Evolutionary conservation across 2,113 vertebrate species (phyloP), one percentile per base, ranked within the genome.

Genomic region (Bettongia penicillata): DNA sequence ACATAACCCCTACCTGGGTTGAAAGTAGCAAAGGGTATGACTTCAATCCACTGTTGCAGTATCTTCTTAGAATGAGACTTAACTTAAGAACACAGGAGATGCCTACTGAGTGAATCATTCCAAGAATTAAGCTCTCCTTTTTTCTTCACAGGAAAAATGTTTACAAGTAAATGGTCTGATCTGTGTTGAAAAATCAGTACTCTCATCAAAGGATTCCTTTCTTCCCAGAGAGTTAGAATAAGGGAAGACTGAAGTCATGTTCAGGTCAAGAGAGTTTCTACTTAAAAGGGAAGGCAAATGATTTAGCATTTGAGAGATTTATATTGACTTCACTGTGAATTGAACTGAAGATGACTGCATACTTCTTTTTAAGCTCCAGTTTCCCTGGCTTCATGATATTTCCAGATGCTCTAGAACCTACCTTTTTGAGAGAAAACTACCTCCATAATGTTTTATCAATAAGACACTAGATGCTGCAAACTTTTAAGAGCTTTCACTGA

Each of bases 11-110:
- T 51, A 90, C 23, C 89, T 90, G 48, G 4, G 26, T 92, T 92
- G 51, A 89, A 55, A 95, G 92, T 50, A 24, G 11, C 92, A 89
- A 94, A 77, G 91, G 22, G 3, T 57, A 95, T 90, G 90, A 52
- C 24, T 68, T 91, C 31, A 37, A 91, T n/a, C 77, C 47, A 51
- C 47, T 95, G 4, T 93, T 50, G 51, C n/a, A 28, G 43, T 2
- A 0, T 94, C 92, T 95, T 98, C 93, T 92, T 47, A 94, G 94
- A 97, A 97, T 93, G 26, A 28, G 91, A 68, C 48, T 77, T 95
- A 48, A 37, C 89, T 61, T 50, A 3, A 91, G 26, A 95, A 94
- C 25, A n/a, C 31, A 53, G 53, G 95, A 95, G 84, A 94, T 28
- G 53, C 0, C 37, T 49, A 50, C 2, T 47, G 3, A 94, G 91